Conservation (phyloP, 1,140 invertebrate species). For the Odontomachus brunneus region DNA sequence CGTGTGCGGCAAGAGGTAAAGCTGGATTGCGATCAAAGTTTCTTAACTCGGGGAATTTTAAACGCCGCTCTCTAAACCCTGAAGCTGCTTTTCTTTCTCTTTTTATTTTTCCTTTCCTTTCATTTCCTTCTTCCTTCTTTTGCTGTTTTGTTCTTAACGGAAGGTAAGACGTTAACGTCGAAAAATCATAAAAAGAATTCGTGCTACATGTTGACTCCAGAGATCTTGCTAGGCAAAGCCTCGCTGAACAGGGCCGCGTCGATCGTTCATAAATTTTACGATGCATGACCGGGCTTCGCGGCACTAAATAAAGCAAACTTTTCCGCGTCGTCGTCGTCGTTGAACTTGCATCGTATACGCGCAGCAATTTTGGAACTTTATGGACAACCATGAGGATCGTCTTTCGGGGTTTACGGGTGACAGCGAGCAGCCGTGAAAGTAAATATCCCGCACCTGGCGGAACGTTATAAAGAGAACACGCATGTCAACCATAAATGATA, state of each 20-base stretch:
- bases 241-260: slow-evolving; percentile 30
- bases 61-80: slow-evolving; percentile 25
- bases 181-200: slow-evolving; percentile 25
- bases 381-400: slow-evolving; percentile 51
- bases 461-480: slow-evolving; percentile 26
- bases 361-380: slow-evolving; percentile 65
- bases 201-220: background rate
- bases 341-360: slow-evolving; percentile 13
- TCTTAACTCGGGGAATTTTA: background rate
- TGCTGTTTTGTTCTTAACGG: too few species aligned
- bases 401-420: slow-evolving; percentile 44
- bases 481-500: background rate
- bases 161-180: background rate
- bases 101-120: too few species aligned
- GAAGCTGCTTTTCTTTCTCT: background rate
- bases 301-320: slow-evolving; percentile 64
- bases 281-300: slow-evolving; percentile 10
- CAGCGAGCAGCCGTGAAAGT: slow-evolving; percentile 1
- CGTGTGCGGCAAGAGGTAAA: background rate
- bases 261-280: slow-evolving; percentile 69
- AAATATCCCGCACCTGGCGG: slow-evolving; percentile 52
- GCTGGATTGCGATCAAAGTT: slow-evolving; percentile 28
- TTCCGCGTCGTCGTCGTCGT: slow-evolving; percentile 30
- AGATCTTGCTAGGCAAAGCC: slow-evolving; percentile 35
- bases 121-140: too few species aligned